Evolutionary conservation across 2,797 vertebrate genomes (phyloP), one percentile per base, ranked within the genome.

Genomic region (Aphelocoma californica): DNA sequence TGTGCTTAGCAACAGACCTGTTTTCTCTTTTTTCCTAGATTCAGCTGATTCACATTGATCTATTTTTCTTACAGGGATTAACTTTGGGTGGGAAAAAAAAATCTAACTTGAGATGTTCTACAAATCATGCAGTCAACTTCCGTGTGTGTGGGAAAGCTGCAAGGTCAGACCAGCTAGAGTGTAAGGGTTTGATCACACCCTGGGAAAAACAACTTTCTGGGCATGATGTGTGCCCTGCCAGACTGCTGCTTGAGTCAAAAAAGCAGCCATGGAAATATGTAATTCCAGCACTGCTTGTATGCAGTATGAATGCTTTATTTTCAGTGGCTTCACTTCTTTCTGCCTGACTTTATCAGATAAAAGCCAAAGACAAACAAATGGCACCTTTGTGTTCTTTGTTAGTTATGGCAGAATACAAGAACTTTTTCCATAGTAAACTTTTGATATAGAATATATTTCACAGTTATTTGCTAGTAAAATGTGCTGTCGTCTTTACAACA

Each of bases 171-270:
- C 72, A 86, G 56, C 40, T 24, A 66, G 61, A 83, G 47, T 77
- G 71, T 3, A 69, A 92, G 77, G 69, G 65, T 45, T 83, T 84
- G 85, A 93, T 96, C 88, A 92, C 82, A 93, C 75, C 44, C 72
- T 74, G 64, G 66, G 80, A 94, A 95, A 94, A 95, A 92, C 66
- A 88, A 64, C 79, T 85, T 85, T 88, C 82, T 64, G 48, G 80
- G 72, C 65, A 78, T 71, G 50, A 88, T 71, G 61, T 90, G 72
- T 94, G 54, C 69, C 48, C 75, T 86, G 79, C 61, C 82, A 91
- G 75, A 70, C 79, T 87, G 74, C 36, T 75, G 42, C 66, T 84
- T 38, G 65, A 40, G 72, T 89, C 60, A 90, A 60, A 94, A 77
- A 94, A 66, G 15, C 44, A 70, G n/a, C 32, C 48, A 64, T 48